Conservation (phyloP, 2,888 invertebrate genomes). For the Drosophila mimica region DNA sequence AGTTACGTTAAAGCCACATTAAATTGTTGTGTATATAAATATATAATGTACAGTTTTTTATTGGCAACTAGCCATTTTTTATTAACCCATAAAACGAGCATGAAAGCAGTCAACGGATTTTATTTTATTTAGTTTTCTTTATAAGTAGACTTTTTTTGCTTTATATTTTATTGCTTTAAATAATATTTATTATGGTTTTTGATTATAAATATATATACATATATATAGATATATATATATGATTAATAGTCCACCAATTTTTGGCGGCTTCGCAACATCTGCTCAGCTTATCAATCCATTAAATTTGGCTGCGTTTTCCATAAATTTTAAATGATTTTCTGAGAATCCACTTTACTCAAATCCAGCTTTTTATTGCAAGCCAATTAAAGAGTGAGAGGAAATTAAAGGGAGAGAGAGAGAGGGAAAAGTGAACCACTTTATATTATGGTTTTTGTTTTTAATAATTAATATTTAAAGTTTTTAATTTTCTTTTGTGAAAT, state of each 20-base stretch:
- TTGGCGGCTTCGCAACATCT: not conserved
- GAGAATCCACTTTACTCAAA: not conserved
- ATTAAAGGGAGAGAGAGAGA: not conserved
- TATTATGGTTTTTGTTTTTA: not conserved
- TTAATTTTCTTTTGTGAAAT: not conserved
- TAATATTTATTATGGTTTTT: not conserved
- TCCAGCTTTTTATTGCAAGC: not conserved
- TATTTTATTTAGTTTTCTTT: not conserved
- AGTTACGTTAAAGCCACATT: not conserved
- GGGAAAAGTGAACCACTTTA: not conserved
- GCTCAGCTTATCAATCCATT: not conserved
- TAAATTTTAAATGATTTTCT: not conserved
- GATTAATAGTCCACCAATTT: not conserved
- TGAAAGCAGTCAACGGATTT: not conserved
- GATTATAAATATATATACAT: not conserved
- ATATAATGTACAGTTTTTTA: not conserved
- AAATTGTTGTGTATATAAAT: not conserved
- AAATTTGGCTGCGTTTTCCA: not conserved
- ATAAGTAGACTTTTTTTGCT: not conserved
- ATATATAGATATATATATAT: not conserved
- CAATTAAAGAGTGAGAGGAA: not conserved
- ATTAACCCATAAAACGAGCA: not conserved
- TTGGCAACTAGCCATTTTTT: not conserved
- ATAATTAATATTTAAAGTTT: not conserved
- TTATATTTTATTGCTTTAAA: not conserved